These are phyloP conservation scores for Drosophila cracens DNA, from an alignment of 2,888 invertebrate species.

Conservation along the genomic window DNA sequence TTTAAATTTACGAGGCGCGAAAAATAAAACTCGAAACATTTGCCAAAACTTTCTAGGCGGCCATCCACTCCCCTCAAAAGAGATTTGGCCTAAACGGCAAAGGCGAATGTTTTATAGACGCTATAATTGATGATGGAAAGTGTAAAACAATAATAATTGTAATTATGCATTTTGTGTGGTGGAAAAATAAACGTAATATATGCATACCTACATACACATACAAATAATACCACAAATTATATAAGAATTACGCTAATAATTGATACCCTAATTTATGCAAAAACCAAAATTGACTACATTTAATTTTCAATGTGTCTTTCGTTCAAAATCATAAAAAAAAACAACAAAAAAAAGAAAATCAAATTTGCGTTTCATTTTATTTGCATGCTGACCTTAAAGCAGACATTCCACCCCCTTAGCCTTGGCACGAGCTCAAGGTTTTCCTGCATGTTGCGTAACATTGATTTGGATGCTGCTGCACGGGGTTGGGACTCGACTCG, in stretches of 20 bases:
- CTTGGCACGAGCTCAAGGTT: constrained; percentile 59
- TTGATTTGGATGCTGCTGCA: constrained; percentile 64
- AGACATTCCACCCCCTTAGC: constrained; percentile 30
- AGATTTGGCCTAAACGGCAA: constrained; percentile 20
- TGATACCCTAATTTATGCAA: constrained; percentile 72
- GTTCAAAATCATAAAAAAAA: constrained; percentile 79
- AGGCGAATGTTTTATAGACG: constrained; percentile 33
- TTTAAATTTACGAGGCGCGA: constrained; percentile 45
- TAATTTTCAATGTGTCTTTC: constrained; percentile 83
- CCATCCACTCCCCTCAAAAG: neutral
- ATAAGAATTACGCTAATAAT: constrained; percentile 69
- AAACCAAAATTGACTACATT: constrained; percentile 72
- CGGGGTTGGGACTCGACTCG: constrained; percentile 15
- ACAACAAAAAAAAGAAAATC: constrained; percentile 40
- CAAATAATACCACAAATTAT: constrained; percentile 58
- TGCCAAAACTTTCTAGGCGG: constrained; percentile 51
- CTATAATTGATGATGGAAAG: constrained; percentile 39
- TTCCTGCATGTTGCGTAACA: constrained; percentile 68
- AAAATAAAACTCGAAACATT: constrained; percentile 47
- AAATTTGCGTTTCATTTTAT: constrained; percentile 57
- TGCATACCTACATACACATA: constrained; percentile 57
- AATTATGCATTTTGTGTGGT: constrained; percentile 79
- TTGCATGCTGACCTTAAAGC: constrained; percentile 64
- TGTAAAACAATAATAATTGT: constrained; percentile 78
- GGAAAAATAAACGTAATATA: constrained; percentile 48